phyloP scores from a whole-genome alignment of 1,140 invertebrate species.

The Cydia fagiglandana region DNA sequence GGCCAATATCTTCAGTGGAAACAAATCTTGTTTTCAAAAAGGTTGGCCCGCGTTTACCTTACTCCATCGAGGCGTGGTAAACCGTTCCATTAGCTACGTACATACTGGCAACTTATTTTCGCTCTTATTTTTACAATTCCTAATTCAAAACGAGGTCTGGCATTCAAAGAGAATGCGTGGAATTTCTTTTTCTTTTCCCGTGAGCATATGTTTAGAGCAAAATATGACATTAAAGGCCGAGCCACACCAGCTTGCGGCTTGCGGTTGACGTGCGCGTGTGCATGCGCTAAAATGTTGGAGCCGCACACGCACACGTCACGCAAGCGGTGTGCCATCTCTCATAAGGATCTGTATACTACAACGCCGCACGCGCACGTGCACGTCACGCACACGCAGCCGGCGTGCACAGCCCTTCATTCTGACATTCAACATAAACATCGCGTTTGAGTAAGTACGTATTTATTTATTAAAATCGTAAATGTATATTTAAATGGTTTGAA shows the following conservation, averaged over 20 bases:
- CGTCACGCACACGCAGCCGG: too few species aligned
- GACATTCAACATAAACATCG: background rate
- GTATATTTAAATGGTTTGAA: background rate
- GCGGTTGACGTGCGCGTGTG: too few species aligned
- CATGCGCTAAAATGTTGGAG: too few species aligned
- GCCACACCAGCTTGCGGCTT: too few species aligned
- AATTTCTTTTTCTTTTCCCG: conserved; percentile 18
- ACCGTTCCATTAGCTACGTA: conserved; percentile 18
- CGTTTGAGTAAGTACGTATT: background rate
- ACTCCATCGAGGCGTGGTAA: conserved; percentile 1
- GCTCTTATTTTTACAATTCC: conserved; percentile 21
- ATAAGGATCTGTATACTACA: too few species aligned
- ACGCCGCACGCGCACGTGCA: too few species aligned
- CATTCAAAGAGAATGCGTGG: conserved; percentile 13
- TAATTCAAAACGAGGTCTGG: conserved; percentile 27
- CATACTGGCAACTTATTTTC: conserved; percentile 27
- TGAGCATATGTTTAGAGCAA: background rate
- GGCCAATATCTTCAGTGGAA: conserved; percentile 30
- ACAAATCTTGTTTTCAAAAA: conserved; percentile 29
- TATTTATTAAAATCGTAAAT: background rate
- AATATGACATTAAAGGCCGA: conserved; percentile 26
- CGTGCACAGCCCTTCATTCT: too few species aligned
- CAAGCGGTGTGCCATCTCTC: too few species aligned
- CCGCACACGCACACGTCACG: too few species aligned
- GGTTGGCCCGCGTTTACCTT: conserved; percentile 25